These are phyloP conservation scores for Harlomillsia oculata DNA, from an alignment of 1,140 invertebrate species.

Conservation along the genomic window DNA sequence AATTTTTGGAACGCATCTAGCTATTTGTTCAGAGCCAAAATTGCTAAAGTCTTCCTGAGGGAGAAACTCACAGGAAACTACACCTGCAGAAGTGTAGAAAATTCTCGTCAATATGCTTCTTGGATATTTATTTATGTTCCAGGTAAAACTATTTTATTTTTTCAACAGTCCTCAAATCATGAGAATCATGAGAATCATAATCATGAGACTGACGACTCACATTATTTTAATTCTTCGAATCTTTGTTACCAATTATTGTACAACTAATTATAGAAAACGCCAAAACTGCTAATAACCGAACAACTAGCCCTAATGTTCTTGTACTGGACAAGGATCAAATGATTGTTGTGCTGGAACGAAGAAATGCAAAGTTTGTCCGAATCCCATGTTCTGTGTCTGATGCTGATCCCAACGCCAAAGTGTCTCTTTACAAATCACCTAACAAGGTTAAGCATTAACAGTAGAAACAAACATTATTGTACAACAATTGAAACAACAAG, in stretches of 20 bases:
- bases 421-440: neutral
- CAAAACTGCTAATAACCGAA: neutral
- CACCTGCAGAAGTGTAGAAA: neutral
- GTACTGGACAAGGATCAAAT: neutral
- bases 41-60: neutral
- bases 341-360: neutral
- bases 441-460: neutral
- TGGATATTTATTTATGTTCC: conserved; percentile 7
- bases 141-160: neutral
- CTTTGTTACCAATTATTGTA: no score
- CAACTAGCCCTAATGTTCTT: neutral
- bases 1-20: neutral
- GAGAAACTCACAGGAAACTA: conserved; percentile 11
- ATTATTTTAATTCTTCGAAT: no score
- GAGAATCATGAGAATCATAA: neutral
- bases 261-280: conserved; percentile 7
- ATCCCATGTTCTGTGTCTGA: neutral
- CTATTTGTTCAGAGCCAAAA: neutral
- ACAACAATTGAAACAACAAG: no score
- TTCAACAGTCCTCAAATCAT: no score
- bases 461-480: no score
- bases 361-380: neutral
- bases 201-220: no score
- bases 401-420: conserved; percentile 2
- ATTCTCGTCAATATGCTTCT: neutral